Conservation (phyloP, 2,113 vertebrate species). For the Oryctolagus cuniculus region mOryCun1.1 NC_091444.1:14198001-14198500, state of each 20-base stretch:
- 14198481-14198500: not conserved
- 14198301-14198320: not conserved
- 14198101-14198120: slow-evolving; percentile 9
- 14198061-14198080: slow-evolving; percentile 2
- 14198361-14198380: not conserved
- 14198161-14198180: not conserved
- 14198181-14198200: not conserved
- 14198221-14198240: slow-evolving; percentile 12
- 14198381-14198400: slow-evolving; percentile 37
- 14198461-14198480: not conserved
- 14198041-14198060: not conserved
- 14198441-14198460: slow-evolving; percentile 61
- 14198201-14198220: slow-evolving; percentile 51
- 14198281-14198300: not conserved
- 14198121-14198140: not conserved
- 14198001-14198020: slow-evolving; percentile 17
- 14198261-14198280: slow-evolving; percentile 48
- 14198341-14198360: not conserved
- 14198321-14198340: slow-evolving; percentile 44
- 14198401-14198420: not conserved
- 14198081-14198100: not conserved
- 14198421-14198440: not conserved
- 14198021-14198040: slow-evolving; percentile 1
- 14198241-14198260: slow-evolving; percentile 39
- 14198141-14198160: slow-evolving; percentile 7